These are phyloP conservation scores for Adelosebastes latens DNA, from an alignment of 2,797 vertebrate species.

Conservation along the genomic window DNA sequence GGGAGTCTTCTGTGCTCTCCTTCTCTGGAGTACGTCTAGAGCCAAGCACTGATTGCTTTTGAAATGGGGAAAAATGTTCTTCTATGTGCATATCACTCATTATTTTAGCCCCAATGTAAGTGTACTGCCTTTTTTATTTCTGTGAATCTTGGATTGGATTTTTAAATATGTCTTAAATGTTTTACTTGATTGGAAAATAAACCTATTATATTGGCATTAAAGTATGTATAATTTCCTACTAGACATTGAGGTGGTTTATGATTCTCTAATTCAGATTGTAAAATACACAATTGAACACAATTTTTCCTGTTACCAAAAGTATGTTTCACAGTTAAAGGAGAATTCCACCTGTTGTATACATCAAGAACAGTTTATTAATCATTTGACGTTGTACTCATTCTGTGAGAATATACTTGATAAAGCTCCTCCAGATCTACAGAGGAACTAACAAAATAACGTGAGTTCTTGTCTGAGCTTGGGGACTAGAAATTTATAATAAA, in stretches of 20 bases:
- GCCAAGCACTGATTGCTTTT: conserved; percentile 79
- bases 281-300: background rate
- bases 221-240: conserved; percentile 71
- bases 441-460: background rate
- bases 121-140: conserved; percentile 76
- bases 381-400: background rate
- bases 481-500: background rate
- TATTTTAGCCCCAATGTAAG: conserved; percentile 69
- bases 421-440: background rate
- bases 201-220: conserved; percentile 78
- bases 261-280: background rate
- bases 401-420: background rate
- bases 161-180: conserved; percentile 77
- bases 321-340: background rate
- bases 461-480: background rate
- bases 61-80: conserved; percentile 62
- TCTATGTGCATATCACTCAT: conserved; percentile 74
- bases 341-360: background rate
- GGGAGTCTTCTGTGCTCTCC: conserved; percentile 42
- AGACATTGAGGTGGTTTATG: conserved; percentile 29
- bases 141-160: conserved; percentile 79
- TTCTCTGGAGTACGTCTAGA: conserved; percentile 50
- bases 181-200: conserved; percentile 82
- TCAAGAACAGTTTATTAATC: background rate
- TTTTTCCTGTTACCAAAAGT: background rate